Percentiles rank a stretch among this genome's conserved stretches.
Evolutionary conservation across 2,888 invertebrate species (phyloP).

Genomic region (Choristoneura rosaceana): DNA sequence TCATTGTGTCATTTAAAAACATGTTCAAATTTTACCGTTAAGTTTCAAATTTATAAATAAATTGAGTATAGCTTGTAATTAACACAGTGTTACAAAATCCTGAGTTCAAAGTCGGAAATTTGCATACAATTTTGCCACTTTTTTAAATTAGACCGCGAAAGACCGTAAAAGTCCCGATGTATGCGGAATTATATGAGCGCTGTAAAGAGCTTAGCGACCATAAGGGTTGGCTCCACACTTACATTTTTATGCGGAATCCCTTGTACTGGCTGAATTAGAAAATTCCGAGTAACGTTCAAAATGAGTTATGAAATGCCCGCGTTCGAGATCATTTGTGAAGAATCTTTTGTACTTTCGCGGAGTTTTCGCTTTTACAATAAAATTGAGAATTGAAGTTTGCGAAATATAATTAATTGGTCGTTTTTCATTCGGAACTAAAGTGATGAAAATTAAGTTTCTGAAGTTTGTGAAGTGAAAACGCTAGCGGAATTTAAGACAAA

Average conservation of each 20-base stretch:
- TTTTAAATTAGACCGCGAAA: slow-evolving; percentile 25
- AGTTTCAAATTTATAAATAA: too few species aligned
- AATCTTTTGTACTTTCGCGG: slow-evolving; percentile 15
- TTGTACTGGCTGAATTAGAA: slow-evolving; percentile 22
- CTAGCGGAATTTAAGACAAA: neutral
- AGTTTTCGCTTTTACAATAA: slow-evolving; percentile 11
- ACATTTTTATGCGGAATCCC: slow-evolving; percentile 29
- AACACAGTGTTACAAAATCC: neutral
- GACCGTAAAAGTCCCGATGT: slow-evolving; percentile 30
- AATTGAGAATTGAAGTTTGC: slow-evolving; percentile 19
- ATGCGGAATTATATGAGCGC: slow-evolving; percentile 6
- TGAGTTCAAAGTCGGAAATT: slow-evolving; percentile 19
- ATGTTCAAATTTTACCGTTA: too few species aligned
- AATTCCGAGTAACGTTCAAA: slow-evolving; percentile 19
- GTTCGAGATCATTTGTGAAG: slow-evolving; percentile 8
- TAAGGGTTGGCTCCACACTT: slow-evolving; percentile 26
- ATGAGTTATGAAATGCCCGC: slow-evolving; percentile 21
- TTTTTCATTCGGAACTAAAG: slow-evolving; percentile 15
- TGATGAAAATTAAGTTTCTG: neutral
- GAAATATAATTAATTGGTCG: slow-evolving; percentile 18
- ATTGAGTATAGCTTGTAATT: neutral
- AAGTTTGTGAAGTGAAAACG: neutral
- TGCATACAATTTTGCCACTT: slow-evolving; percentile 31
- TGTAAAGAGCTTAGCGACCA: slow-evolving; percentile 28
- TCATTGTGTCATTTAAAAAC: too few species aligned